Conservation (phyloP, 2,888 invertebrate species). For the Ferdinandea cuprea region DNA sequence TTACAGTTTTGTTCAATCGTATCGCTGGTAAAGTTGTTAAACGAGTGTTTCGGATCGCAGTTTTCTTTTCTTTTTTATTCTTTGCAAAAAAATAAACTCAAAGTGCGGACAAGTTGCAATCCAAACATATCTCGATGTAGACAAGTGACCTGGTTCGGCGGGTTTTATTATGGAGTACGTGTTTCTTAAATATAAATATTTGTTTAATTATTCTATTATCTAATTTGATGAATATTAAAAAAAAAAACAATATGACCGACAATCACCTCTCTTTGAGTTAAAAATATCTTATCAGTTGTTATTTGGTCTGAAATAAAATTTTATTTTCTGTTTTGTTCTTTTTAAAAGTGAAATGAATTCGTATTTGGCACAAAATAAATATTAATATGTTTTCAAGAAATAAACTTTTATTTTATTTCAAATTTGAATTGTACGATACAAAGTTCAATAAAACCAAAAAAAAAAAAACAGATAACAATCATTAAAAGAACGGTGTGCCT, state of each 20-base stretch:
- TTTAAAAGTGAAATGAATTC: not conserved
- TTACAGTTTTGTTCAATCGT: constrained; percentile 27
- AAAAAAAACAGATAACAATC: too few relatives aligned
- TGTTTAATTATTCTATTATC: constrained; percentile 16
- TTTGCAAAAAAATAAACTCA: not conserved
- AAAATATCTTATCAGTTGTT: constrained; percentile 64
- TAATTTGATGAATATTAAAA: not conserved
- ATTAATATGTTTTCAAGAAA: too few relatives aligned
- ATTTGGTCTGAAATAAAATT: constrained; percentile 12
- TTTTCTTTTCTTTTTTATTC: constrained; percentile 21
- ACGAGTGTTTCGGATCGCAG: constrained; percentile 34
- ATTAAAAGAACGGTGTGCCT: too few relatives aligned
- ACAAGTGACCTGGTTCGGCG: constrained; percentile 24
- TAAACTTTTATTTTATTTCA: too few relatives aligned
- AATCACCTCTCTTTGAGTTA: constrained; percentile 37
- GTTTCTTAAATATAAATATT: not conserved
- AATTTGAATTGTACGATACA: too few relatives aligned
- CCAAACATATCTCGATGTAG: not conserved
- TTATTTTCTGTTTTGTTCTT: constrained; percentile 15
- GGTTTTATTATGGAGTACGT: constrained; percentile 48
- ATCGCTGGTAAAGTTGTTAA: constrained; percentile 10
- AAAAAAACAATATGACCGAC: constrained; percentile 4
- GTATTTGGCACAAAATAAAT: not conserved
- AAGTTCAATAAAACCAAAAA: too few relatives aligned
- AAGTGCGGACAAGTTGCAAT: not conserved